Evolutionary conservation across 2,888 invertebrate species (phyloP), one percentile per base, ranked within the genome.

Genomic region (Clivina fossor): DNA sequence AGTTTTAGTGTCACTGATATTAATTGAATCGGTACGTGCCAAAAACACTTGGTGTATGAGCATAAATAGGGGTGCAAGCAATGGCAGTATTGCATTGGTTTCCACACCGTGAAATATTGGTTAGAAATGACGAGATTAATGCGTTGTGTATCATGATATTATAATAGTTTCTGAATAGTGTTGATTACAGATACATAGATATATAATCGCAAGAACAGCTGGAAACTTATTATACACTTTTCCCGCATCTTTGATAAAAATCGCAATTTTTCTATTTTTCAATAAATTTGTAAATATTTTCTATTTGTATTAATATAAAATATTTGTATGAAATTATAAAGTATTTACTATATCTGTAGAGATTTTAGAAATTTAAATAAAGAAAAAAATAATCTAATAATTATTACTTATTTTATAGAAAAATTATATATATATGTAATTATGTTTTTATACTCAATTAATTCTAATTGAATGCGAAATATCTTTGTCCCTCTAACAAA

Each of bases 171-270:
- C 20, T 51, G 41, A 51, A 51, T 51, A 33, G 51, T 26, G 26
- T 32, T 51, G 51, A 51, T 51, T 51, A 51, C 32, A 26, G 43
- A n/a, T n/a, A n/a, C n/a, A n/a, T n/a, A n/a, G n/a, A n/a, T n/a
- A n/a, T n/a, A n/a, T n/a, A n/a, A n/a, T n/a, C n/a, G n/a, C n/a
- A n/a, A n/a, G n/a, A n/a, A n/a, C n/a, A n/a, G n/a, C n/a, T n/a
- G n/a, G n/a, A n/a, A n/a, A n/a, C n/a, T n/a, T n/a, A n/a, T n/a
- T n/a, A n/a, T n/a, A n/a, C 2, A 16, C 8, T 37, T 8, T 13
- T 40, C 32, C 46, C 16, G 33, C 35, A 5, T 19, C 24, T 40
- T 38, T 38, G 40, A 38, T 28, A 40, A 40, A 18, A 46, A 2
- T 19, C 46, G 18, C 15, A 33, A 32, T 19, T 22, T 30, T 13